Conservation (phyloP, 2,888 invertebrate genomes). For the Gibbula magus region DNA sequence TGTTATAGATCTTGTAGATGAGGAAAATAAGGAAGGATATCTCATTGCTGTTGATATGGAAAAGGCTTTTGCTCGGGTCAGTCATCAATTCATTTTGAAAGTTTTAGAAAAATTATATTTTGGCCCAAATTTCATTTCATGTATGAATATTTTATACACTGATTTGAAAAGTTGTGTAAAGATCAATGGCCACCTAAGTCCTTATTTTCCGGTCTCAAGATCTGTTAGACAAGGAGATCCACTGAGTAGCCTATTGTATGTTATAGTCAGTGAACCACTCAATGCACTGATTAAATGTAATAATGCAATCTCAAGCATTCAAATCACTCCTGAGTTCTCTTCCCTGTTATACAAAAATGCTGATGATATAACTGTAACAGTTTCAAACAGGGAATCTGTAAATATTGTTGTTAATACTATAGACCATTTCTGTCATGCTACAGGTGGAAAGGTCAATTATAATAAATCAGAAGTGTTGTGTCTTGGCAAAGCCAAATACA, state of each 20-base stretch:
- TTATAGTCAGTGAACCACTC: not conserved
- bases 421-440: not conserved
- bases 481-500: too few relatives aligned
- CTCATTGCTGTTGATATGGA: not conserved
- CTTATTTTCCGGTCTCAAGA: not conserved
- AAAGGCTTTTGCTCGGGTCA: not conserved
- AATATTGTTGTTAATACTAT: not conserved
- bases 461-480: not conserved
- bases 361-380: not conserved
- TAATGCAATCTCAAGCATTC: not conserved
- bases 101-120: not conserved
- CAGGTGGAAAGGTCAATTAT: not conserved
- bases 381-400: not conserved
- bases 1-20: not conserved
- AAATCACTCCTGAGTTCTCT: not conserved
- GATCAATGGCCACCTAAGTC: not conserved
- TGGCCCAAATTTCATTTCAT: not conserved
- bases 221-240: not conserved
- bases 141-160: not conserved
- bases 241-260: not conserved
- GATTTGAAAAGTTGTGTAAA: not conserved
- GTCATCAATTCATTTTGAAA: not conserved
- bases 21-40: not conserved
- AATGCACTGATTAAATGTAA: not conserved
- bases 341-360: not conserved